phyloP scores from a whole-genome alignment of 2,113 vertebrate species.

The Tautogolabrus adspersus region DNA sequence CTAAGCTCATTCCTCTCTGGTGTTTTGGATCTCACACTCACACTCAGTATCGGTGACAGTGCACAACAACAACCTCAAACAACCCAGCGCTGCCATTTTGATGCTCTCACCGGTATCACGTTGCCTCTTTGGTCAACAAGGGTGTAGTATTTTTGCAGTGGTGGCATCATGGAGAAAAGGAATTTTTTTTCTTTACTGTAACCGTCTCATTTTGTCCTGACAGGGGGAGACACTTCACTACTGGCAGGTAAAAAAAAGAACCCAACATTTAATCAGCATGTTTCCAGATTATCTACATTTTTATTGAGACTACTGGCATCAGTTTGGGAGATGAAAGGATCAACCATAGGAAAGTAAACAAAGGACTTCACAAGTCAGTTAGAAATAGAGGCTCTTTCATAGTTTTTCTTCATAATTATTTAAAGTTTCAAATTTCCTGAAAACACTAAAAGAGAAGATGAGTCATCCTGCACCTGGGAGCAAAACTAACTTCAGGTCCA shows the following conservation, averaged over 20 bases:
- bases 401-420: too few species aligned
- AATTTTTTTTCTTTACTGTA: not conserved
- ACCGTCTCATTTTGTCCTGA: too few species aligned
- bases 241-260: too few species aligned
- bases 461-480: too few species aligned
- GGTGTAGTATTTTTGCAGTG: constrained; percentile 6
- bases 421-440: too few species aligned
- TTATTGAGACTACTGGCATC: not conserved
- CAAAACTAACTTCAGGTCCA: too few species aligned
- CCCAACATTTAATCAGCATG: not conserved
- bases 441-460: too few species aligned
- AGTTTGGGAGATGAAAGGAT: not conserved
- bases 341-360: not conserved
- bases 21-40: constrained; percentile 57
- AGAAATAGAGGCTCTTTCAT: not conserved
- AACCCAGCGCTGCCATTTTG: constrained; percentile 64
- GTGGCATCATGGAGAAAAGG: not conserved
- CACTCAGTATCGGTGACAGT: constrained; percentile 31
- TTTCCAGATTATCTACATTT: not conserved
- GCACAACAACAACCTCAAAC: constrained; percentile 26
- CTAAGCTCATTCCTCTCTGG: constrained; percentile 60
- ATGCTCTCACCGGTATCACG: constrained; percentile 38
- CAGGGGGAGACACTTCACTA: too few species aligned
- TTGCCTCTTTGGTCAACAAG: constrained; percentile 11
- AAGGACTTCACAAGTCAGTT: not conserved